phyloP scores from a whole-genome alignment of 2,888 invertebrate genomes.

The Synanthedon andrenaeformis region DNA sequence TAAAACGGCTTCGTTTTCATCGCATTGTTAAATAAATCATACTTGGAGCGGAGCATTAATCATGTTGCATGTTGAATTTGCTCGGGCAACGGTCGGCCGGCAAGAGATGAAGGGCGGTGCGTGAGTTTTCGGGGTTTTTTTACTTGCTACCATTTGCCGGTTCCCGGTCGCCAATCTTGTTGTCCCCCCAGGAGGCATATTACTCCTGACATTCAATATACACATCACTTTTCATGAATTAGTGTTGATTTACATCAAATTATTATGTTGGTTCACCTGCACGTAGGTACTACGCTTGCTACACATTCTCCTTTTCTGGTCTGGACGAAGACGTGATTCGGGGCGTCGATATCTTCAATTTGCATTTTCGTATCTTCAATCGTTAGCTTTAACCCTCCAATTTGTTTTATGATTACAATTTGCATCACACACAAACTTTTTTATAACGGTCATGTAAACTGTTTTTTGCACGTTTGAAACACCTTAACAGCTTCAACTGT shows the following conservation, averaged over 20 bases:
- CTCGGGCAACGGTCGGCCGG: conserved; percentile 1
- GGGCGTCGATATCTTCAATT: conserved; percentile 1
- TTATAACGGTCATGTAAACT: too few relatives aligned
- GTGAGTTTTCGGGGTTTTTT: conserved; percentile 2
- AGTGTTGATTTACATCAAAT: background rate
- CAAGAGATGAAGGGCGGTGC: conserved; percentile 5
- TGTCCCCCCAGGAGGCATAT: conserved; percentile 26
- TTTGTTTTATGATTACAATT: too few relatives aligned
- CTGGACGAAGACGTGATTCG: background rate
- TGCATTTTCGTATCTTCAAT: background rate
- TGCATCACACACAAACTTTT: too few relatives aligned
- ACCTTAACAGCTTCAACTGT: too few relatives aligned
- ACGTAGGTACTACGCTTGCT: background rate
- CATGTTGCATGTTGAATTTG: conserved; percentile 29
- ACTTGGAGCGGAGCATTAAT: conserved; percentile 41
- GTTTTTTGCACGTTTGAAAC: too few relatives aligned
- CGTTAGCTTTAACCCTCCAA: too few relatives aligned
- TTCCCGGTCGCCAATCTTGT: conserved; percentile 14
- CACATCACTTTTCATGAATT: background rate
- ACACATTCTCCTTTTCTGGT: background rate
- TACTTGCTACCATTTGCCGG: background rate
- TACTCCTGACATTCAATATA: conserved; percentile 15
- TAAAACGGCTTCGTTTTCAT: conserved; percentile 24
- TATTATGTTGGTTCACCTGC: background rate
- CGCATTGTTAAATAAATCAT: conserved; percentile 45